Evolutionary conservation across 2,797 vertebrate species (phyloP).

Genomic region (Neosilurus hyrtlii): DNA sequence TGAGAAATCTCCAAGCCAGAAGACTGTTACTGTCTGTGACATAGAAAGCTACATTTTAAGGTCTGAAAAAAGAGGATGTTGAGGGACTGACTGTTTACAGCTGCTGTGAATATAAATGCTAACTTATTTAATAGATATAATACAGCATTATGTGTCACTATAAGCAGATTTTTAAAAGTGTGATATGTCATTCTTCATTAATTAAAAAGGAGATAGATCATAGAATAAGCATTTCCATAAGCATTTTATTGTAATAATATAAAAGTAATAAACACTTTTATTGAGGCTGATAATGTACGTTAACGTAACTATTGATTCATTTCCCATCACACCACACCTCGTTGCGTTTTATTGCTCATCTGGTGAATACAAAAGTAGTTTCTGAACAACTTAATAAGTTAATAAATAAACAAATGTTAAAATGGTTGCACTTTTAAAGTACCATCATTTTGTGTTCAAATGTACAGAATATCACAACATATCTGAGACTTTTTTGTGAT

Average conservation of each 20-base stretch:
- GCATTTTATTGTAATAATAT: too few relatives aligned
- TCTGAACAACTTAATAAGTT: not conserved
- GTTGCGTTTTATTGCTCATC: slow-evolving; percentile 2
- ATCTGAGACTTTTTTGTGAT: not conserved
- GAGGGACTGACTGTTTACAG: not conserved
- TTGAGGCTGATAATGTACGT: not conserved
- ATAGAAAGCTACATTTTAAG: not conserved
- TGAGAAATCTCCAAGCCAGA: not conserved
- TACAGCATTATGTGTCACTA: not conserved
- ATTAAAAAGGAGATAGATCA: not conserved
- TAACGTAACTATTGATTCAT: not conserved
- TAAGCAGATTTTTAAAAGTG: not conserved
- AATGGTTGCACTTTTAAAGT: not conserved
- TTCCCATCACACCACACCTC: not conserved
- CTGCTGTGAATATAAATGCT: not conserved
- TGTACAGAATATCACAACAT: not conserved
- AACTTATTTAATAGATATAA: not conserved
- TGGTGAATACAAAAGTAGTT: not conserved
- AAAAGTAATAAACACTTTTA: not conserved
- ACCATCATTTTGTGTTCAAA: not conserved
- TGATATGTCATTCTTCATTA: not conserved
- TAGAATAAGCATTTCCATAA: not conserved
- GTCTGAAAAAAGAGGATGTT: not conserved
- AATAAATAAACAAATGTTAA: not conserved
- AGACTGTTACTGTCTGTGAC: not conserved